These are phyloP conservation scores for Tamandua tetradactyla DNA, from an alignment of 2,797 vertebrate species.

Conservation along the genomic window DNA sequence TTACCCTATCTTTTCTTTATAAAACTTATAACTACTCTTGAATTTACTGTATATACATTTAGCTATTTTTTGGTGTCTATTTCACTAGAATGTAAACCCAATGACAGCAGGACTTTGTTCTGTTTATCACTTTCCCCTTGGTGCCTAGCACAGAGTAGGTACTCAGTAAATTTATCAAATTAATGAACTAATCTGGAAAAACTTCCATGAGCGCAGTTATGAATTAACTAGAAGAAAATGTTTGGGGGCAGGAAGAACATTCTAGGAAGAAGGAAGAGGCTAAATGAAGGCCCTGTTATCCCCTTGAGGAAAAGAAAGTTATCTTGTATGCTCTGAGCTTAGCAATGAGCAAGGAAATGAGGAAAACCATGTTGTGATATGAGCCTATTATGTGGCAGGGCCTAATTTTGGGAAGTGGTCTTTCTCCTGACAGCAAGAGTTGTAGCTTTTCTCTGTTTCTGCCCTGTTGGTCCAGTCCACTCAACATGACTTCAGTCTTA, in stretches of 20 bases:
- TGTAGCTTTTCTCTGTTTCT: neutral
- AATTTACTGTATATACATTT: neutral
- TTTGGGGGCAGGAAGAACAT: neutral
- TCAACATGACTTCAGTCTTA: neutral
- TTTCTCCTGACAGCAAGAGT: neutral
- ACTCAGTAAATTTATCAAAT: neutral
- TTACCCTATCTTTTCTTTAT: neutral
- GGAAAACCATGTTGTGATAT: rapidly evolving
- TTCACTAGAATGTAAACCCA: neutral
- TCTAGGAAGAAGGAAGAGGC: neutral
- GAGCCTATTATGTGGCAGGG: rapidly evolving
- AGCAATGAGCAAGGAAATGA: neutral
- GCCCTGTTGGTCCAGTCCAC: neutral
- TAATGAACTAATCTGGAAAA: neutral
- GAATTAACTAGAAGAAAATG: neutral
- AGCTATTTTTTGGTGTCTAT: neutral
- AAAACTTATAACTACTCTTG: neutral
- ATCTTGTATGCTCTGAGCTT: neutral
- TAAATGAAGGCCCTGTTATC: neutral
- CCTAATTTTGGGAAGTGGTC: too few relatives aligned
- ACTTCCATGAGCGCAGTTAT: neutral
- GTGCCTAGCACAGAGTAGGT: neutral
- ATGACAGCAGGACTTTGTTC: neutral
- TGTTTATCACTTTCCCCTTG: neutral
- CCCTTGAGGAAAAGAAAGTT: neutral